Evolutionary conservation across 2,888 invertebrate genomes (phyloP).

Genomic region (Caenorhabditis sinica): DNA sequence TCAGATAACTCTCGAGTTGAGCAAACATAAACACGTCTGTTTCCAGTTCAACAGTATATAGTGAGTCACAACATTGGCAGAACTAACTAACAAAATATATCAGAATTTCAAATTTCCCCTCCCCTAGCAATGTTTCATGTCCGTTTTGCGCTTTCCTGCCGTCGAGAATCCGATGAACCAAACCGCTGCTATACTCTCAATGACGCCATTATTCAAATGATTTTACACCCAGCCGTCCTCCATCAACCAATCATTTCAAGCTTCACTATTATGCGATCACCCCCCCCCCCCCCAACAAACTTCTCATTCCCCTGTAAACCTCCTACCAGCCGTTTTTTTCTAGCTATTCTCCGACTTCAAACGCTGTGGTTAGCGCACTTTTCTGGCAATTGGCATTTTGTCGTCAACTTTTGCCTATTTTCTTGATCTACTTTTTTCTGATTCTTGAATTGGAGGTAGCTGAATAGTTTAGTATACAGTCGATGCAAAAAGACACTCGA

Average conservation of each 20-base stretch:
- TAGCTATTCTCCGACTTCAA: constrained; percentile 48
- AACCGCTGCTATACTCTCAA: constrained; percentile 57
- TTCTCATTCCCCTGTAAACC: constrained; percentile 8
- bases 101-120: constrained; percentile 31
- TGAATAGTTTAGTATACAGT: constrained; percentile 25
- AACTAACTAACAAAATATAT: constrained; percentile 32
- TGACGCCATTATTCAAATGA: constrained; percentile 65
- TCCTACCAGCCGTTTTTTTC: constrained; percentile 40
- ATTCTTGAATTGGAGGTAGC: constrained; percentile 12
- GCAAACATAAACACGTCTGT: constrained; percentile 29
- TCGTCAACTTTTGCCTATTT: constrained; percentile 25
- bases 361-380: constrained; percentile 27
- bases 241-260: constrained; percentile 63
- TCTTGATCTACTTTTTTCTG: constrained; percentile 18
- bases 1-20: constrained; percentile 29
- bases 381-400: constrained; percentile 26
- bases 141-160: not conserved
- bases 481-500: not conserved
- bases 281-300: not conserved
- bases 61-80: constrained; percentile 31
- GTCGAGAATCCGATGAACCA: constrained; percentile 59
- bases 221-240: constrained; percentile 53
- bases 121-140: not conserved
- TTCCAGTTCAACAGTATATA: constrained; percentile 28
- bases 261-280: constrained; percentile 63